A percentile compares a stretch with the other conserved stretches of the same genome.
These are phyloP conservation scores for Eristalis intricaria DNA, from an alignment of 2,888 invertebrate species.

Conservation along the genomic window DNA sequence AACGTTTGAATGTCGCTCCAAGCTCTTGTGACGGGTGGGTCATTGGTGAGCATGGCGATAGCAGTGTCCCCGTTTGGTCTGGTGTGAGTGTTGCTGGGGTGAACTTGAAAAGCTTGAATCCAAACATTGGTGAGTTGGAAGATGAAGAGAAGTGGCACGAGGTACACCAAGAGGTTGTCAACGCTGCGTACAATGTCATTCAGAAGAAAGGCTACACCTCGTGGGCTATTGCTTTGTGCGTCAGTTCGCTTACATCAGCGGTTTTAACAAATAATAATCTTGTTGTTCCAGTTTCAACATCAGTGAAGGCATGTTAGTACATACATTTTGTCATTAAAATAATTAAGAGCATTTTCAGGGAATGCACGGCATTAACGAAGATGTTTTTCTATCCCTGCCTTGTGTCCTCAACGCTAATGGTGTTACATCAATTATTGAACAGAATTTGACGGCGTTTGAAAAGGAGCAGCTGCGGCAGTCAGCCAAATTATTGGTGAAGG, in stretches of 20 bases:
- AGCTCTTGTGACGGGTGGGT: slow-evolving; percentile 92
- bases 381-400: slow-evolving; percentile 92
- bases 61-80: slow-evolving; percentile 94
- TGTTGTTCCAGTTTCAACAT: slow-evolving; percentile 88
- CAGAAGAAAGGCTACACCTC: slow-evolving; percentile 92
- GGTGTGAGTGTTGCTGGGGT: slow-evolving; percentile 93
- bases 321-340: slow-evolving; percentile 88
- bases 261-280: slow-evolving; percentile 87
- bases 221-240: slow-evolving; percentile 91
- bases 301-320: slow-evolving; percentile 84
- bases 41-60: slow-evolving; percentile 95
- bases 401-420: slow-evolving; percentile 87
- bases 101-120: slow-evolving; percentile 87
- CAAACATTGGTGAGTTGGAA: slow-evolving; percentile 85
- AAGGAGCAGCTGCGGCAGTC: slow-evolving; percentile 84
- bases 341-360: slow-evolving; percentile 41
- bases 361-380: slow-evolving; percentile 87
- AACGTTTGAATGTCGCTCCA: slow-evolving; percentile 88
- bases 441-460: slow-evolving; percentile 84
- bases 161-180: slow-evolving; percentile 88
- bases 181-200: slow-evolving; percentile 90
- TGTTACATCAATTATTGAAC: slow-evolving; percentile 86
- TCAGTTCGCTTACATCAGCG: slow-evolving; percentile 85
- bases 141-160: slow-evolving; percentile 89
- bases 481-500: slow-evolving; percentile 82